Percentiles rank a stretch among this genome's conserved stretches.
Conservation (phyloP, 2,113 vertebrate species). For the Pollachius pollachius region DNA sequence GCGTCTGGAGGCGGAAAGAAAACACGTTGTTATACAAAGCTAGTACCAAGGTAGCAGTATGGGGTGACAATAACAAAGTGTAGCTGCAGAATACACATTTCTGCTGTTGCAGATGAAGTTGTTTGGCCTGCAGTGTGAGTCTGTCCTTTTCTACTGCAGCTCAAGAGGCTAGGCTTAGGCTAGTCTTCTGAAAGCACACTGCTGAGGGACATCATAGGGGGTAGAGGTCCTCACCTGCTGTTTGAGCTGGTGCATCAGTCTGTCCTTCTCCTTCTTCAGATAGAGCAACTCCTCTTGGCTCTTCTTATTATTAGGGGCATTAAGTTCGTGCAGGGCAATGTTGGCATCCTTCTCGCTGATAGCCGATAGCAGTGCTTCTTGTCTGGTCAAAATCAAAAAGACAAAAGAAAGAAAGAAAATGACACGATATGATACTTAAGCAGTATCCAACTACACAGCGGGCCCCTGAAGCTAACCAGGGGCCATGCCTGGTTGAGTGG, state of each 20-base stretch:
- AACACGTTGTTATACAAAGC: not conserved
- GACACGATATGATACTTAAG: constrained; percentile 5
- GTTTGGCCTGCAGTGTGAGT: too few species aligned
- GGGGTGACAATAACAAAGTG: too few species aligned
- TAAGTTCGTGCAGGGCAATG: constrained; percentile 96
- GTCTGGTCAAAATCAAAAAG: constrained; percentile 69
- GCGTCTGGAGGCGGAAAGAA: constrained; percentile 82
- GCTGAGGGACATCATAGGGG: not conserved
- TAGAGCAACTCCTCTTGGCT: constrained; percentile 96
- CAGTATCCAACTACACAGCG: too few species aligned
- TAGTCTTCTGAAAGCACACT: too few species aligned
- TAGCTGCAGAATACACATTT: too few species aligned
- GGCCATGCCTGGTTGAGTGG: too few species aligned
- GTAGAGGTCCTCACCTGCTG: constrained; percentile 86
- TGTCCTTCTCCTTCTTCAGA: constrained; percentile 94
- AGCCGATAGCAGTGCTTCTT: constrained; percentile 95
- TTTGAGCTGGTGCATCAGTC: constrained; percentile 96
- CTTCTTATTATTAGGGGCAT: constrained; percentile 98
- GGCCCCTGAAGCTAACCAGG: too few species aligned
- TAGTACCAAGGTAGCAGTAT: not conserved
- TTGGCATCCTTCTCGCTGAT: constrained; percentile 99
- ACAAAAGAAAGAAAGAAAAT: not conserved
- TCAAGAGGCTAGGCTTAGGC: too few species aligned
- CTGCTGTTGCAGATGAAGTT: too few species aligned
- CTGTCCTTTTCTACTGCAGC: too few species aligned